Evolutionary conservation across 2,888 invertebrate genomes (phyloP).

Genomic region (Alentia gelatinosa): DNA sequence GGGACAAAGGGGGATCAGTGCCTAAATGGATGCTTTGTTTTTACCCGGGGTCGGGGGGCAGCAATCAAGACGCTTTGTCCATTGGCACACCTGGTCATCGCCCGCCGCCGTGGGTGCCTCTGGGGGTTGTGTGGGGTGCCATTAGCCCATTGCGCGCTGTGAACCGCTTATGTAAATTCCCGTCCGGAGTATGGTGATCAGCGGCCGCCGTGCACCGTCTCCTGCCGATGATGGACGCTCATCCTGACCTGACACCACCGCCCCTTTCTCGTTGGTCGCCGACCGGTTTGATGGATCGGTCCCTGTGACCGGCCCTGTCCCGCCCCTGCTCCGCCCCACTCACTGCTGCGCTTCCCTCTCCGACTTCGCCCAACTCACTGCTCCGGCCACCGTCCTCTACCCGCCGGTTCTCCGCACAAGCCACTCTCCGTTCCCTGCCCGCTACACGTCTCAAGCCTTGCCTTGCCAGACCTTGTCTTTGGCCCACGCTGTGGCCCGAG

Average conservation of each 20-base stretch:
- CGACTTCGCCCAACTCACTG: too few relatives aligned
- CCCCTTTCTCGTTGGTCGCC: constrained; percentile 45
- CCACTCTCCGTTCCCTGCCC: too few relatives aligned
- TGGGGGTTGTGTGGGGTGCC: neutral
- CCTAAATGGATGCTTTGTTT: constrained; percentile 31
- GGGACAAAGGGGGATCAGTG: neutral
- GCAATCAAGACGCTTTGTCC: neutral
- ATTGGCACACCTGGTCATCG: neutral
- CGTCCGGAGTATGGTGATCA: constrained; percentile 13
- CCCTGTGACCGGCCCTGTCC: neutral
- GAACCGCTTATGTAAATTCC: constrained; percentile 35
- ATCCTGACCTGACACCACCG: constrained; percentile 27
- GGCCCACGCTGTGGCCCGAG: too few relatives aligned
- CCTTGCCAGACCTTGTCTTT: too few relatives aligned
- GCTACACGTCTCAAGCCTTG: too few relatives aligned
- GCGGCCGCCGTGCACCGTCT: neutral
- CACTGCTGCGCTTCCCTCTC: too few relatives aligned
- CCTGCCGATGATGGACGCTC: constrained; percentile 35
- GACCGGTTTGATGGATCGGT: neutral
- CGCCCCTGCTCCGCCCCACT: neutral
- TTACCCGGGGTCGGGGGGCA: neutral
- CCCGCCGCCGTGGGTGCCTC: neutral
- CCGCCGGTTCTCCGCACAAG: too few relatives aligned
- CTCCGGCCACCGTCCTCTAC: too few relatives aligned
- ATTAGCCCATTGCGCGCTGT: neutral